A percentile compares a stretch with the other conserved stretches of the same genome.
Conservation (phyloP, 2,113 vertebrate species). For the Danio rerio region DNA sequence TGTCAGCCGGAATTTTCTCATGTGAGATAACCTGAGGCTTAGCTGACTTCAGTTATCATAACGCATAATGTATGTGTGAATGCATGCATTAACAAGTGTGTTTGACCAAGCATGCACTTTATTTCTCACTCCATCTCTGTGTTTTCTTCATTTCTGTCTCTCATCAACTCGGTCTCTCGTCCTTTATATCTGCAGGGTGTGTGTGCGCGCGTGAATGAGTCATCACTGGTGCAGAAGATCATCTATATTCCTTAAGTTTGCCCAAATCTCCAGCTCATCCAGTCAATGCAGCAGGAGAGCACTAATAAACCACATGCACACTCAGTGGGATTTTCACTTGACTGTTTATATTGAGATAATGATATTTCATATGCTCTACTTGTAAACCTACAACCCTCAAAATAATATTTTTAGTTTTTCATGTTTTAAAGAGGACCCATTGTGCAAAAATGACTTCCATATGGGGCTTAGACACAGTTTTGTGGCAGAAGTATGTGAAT, state of each 20-base stretch:
- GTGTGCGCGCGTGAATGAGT: slow-evolving; percentile 72
- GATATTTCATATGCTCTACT: not conserved
- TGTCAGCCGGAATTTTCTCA: slow-evolving; percentile 62
- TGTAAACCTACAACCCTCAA: not conserved
- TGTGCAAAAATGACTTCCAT: no score
- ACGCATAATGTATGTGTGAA: slow-evolving; percentile 9
- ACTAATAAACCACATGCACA: not conserved
- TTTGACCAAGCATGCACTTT: slow-evolving; percentile 4
- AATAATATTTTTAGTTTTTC: not conserved
- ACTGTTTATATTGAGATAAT: not conserved
- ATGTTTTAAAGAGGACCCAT: not conserved
- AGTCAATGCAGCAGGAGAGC: not conserved
- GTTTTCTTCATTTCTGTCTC: slow-evolving; percentile 12
- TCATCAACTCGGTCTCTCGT: not conserved
- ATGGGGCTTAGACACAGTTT: no score
- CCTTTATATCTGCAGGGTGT: slow-evolving; percentile 25
- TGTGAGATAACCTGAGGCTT: slow-evolving; percentile 23
- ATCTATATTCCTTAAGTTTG: slow-evolving; percentile 46
- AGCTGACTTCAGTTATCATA: slow-evolving; percentile 26
- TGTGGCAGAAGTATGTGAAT: no score
- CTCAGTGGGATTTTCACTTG: not conserved
- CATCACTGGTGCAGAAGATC: slow-evolving; percentile 72
- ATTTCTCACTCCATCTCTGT: slow-evolving; percentile 27
- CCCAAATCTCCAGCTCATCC: slow-evolving; percentile 19
- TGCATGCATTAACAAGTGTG: slow-evolving; percentile 13